These are phyloP conservation scores for Athalia rosae DNA, from an alignment of 2,888 invertebrate genomes.

Conservation along the genomic window DNA sequence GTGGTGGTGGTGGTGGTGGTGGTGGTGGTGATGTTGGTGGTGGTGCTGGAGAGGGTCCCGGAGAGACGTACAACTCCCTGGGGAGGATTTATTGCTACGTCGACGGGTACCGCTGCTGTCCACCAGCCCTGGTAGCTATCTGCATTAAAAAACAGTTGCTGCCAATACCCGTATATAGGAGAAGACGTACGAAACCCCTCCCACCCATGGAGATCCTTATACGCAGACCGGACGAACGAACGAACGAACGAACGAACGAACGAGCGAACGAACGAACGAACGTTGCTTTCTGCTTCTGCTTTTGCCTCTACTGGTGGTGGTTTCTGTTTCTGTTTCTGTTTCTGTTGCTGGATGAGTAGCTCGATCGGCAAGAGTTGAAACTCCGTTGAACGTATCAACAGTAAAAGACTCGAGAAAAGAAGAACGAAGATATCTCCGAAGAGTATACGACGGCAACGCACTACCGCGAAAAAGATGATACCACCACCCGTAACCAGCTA, in stretches of 20 bases:
- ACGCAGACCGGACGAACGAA: slow-evolving; percentile 3
- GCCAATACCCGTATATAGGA: slow-evolving; percentile 61
- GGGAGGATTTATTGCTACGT: slow-evolving; percentile 68
- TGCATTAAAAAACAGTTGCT: slow-evolving; percentile 71
- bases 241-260: background rate
- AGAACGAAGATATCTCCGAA: background rate
- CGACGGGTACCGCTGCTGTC: slow-evolving; percentile 61
- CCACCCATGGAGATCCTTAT: slow-evolving; percentile 51
- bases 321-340: no score
- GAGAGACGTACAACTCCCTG: slow-evolving; percentile 65
- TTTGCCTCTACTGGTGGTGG: no score
- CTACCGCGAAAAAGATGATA: slow-evolving; percentile 30
- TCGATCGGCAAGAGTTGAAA: no score
- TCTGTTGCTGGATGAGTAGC: no score
- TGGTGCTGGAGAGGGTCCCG: slow-evolving; percentile 51
- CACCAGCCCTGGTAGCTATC: slow-evolving; percentile 55
- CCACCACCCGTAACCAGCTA: slow-evolving; percentile 11
- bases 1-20: no score
- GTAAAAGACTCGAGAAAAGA: background rate
- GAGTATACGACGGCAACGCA: slow-evolving; percentile 18
- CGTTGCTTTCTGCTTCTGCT: no score
- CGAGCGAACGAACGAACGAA: background rate
- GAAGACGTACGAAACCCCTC: slow-evolving; percentile 49
- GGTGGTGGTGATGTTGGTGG: no score
- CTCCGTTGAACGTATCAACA: no score